Evolutionary conservation across 1,140 invertebrate species (phyloP).

Genomic region (Planococcus citri): DNA sequence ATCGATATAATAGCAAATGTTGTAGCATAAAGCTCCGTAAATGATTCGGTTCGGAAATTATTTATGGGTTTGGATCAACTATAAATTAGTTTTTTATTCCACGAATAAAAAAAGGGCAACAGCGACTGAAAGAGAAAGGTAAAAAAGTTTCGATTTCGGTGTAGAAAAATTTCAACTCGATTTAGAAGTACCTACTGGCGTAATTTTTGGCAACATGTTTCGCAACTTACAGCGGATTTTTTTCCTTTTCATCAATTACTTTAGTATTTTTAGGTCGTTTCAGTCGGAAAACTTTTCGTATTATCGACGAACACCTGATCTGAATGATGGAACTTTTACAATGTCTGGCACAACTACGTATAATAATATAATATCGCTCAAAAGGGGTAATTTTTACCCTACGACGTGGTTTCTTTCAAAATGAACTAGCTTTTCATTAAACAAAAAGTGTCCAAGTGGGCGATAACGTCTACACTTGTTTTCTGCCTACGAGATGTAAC

Average conservation of each 20-base stretch:
- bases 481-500: too few species aligned
- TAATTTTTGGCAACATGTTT: background rate
- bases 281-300: background rate
- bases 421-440: background rate
- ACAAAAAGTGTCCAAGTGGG: background rate
- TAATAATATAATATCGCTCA: background rate
- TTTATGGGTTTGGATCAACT: background rate
- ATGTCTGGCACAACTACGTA: background rate
- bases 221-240: background rate
- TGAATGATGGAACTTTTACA: background rate
- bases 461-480: too few species aligned
- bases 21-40: too few species aligned
- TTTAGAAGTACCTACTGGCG: too few species aligned
- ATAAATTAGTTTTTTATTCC: background rate
- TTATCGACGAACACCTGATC: background rate
- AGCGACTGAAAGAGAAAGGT: background rate
- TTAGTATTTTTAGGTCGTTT: background rate
- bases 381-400: background rate
- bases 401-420: background rate
- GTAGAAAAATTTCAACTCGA: too few species aligned
- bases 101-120: too few species aligned
- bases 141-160: background rate
- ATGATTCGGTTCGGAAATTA: background rate
- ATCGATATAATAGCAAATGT: too few species aligned
- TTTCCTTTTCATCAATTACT: background rate